These are phyloP conservation scores for Aviceda subcristata DNA, from an alignment of 2,113 vertebrate species.

Conservation along the genomic window DNA sequence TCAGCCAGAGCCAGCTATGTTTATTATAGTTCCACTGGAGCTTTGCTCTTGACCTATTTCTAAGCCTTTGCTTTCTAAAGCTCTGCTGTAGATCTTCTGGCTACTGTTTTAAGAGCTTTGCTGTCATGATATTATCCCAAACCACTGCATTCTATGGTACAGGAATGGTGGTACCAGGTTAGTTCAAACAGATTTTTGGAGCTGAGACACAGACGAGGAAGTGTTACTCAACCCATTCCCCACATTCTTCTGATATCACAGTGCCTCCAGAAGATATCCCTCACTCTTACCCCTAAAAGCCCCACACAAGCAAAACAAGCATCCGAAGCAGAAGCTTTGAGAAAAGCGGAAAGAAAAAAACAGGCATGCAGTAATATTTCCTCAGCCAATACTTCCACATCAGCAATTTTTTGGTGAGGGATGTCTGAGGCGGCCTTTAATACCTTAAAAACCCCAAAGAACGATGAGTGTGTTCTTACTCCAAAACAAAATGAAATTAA, in stretches of 20 bases:
- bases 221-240: background rate
- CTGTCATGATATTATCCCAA: background rate
- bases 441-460: background rate
- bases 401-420: background rate
- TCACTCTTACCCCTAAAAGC: background rate
- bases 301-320: background rate
- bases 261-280: background rate
- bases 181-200: background rate
- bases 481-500: background rate
- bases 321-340: background rate
- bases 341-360: background rate
- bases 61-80: background rate
- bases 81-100: background rate
- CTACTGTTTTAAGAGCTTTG: background rate
- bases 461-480: background rate
- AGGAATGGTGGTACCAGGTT: background rate
- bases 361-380: background rate
- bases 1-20: background rate
- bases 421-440: background rate
- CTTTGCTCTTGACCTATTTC: background rate
- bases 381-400: background rate
- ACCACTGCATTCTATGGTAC: background rate
- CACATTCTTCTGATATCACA: background rate
- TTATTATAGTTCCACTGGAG: background rate
- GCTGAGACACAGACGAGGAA: background rate